phyloP scores from a whole-genome alignment of 2,797 vertebrate species.

The Falco cherrug region DNA sequence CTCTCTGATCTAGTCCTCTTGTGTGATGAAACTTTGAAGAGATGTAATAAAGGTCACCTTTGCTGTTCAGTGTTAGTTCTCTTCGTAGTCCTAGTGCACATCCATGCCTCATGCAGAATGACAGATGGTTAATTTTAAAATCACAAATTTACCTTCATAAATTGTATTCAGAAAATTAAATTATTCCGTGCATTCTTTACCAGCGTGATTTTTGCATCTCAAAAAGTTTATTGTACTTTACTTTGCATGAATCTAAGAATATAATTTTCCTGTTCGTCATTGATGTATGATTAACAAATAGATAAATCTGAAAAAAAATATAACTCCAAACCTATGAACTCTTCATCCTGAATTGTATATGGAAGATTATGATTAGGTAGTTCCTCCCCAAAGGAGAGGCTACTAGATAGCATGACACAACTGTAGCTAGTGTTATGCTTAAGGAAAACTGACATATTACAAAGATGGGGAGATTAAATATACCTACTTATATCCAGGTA shows the following conservation, averaged over 20 bases:
- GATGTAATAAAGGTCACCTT: constrained; percentile 59
- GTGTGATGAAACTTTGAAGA: neutral
- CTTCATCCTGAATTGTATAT: neutral
- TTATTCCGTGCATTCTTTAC: neutral
- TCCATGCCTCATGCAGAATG: neutral
- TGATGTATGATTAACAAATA: neutral
- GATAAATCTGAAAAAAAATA: neutral
- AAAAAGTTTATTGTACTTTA: neutral
- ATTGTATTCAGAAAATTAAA: neutral
- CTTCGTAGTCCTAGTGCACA: neutral
- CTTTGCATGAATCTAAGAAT: neutral
- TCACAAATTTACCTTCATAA: neutral
- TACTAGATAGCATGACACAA: neutral
- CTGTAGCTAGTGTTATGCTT: neutral
- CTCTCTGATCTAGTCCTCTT: neutral
- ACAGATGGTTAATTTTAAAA: neutral
- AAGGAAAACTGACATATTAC: neutral
- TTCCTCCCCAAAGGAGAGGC: neutral
- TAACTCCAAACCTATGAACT: neutral
- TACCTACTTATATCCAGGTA: neutral
- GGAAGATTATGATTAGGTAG: neutral
- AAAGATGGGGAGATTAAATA: neutral
- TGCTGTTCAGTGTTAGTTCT: neutral
- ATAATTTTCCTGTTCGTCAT: neutral
- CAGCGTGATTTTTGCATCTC: neutral